A percentile compares a stretch with the other conserved stretches of the same genome.
Conservation (phyloP, 2,113 vertebrate genomes). For the Crotalus viridis region DNA sequence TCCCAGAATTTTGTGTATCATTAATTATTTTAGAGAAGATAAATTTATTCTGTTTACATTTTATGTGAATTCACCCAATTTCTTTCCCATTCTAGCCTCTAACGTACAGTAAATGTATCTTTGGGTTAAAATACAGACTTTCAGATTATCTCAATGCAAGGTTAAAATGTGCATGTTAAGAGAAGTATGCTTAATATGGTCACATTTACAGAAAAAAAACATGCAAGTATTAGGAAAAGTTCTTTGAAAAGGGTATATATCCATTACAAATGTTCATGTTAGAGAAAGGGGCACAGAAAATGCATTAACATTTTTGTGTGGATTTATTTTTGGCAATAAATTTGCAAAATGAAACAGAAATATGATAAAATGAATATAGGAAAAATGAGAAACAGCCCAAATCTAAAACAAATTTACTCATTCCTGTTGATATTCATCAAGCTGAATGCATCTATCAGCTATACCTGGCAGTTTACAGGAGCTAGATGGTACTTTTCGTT, state of each 20-base stretch:
- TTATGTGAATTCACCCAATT: too few species aligned
- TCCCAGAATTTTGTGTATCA: neutral
- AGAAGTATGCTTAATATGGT: neutral
- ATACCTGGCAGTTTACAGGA: neutral
- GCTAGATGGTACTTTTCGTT: neutral
- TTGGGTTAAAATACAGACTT: too few species aligned
- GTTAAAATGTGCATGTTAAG: neutral
- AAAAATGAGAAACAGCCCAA: neutral
- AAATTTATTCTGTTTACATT: too few species aligned
- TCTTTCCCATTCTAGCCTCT: too few species aligned
- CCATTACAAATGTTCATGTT: neutral
- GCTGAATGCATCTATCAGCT: neutral
- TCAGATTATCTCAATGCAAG: neutral
- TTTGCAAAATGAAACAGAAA: neutral
- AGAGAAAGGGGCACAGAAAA: neutral
- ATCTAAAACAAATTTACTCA: neutral
- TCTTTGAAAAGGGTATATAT: neutral
- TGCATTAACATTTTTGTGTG: neutral
- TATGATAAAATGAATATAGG: neutral
- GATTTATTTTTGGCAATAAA: neutral
- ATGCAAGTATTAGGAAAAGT: neutral
- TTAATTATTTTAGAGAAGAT: neutral
- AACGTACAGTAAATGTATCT: too few species aligned
- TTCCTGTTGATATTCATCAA: neutral
- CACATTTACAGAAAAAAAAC: neutral